Percentiles rank a stretch among this genome's conserved stretches.
These are phyloP conservation scores for Leucopsar rothschildi DNA, from an alignment of 2,113 vertebrate species.

Conservation along the genomic window DNA sequence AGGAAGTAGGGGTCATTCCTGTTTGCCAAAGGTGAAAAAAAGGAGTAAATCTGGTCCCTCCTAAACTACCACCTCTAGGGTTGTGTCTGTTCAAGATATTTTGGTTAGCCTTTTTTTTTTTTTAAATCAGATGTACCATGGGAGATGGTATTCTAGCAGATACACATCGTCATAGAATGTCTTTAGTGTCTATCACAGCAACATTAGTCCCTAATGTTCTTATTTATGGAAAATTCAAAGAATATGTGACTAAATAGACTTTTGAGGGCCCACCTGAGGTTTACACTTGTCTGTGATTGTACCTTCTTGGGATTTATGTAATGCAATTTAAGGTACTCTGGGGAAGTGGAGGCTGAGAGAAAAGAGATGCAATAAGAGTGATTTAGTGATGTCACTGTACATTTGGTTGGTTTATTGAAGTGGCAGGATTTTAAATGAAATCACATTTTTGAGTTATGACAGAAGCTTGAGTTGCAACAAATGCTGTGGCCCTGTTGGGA, in stretches of 20 bases:
- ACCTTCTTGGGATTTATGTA: conserved; percentile 5
- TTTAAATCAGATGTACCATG: neutral
- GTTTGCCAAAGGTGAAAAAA: neutral
- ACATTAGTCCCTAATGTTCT: neutral
- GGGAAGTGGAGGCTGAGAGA: neutral
- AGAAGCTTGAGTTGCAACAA: neutral
- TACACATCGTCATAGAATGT: neutral
- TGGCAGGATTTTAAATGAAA: conserved; percentile 11
- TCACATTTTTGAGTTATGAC: neutral
- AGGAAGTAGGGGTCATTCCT: neutral
- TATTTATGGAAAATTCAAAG: neutral
- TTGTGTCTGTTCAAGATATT: neutral
- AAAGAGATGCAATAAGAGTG: neutral
- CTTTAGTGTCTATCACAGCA: neutral
- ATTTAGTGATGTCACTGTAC: conserved; percentile 1
- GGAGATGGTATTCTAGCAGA: neutral
- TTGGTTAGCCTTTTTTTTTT: neutral
- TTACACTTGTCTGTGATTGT: neutral
- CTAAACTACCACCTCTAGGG: neutral
- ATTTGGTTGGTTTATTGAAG: neutral
- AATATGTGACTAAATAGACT: neutral
- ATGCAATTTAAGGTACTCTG: neutral
- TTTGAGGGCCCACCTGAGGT: neutral
- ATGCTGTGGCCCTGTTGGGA: conserved; percentile 3
- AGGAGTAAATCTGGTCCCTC: neutral